A percentile compares a stretch with the other conserved stretches of the same genome.
Conservation (phyloP, 2,113 vertebrate genomes). For the Cyprinodon brontotheroides region DNA sequence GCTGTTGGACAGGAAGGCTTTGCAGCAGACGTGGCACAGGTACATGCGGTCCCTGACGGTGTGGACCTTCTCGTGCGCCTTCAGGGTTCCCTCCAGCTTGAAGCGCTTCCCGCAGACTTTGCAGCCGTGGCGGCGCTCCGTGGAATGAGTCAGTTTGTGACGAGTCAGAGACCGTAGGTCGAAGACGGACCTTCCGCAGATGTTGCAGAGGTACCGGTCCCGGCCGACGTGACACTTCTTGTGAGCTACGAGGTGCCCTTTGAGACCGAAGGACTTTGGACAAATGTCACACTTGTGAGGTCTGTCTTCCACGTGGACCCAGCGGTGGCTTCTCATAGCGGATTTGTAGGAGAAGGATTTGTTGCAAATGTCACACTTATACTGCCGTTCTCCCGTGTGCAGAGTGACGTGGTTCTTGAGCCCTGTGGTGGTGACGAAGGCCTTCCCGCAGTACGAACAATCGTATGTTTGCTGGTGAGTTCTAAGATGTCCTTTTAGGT, state of each 20-base stretch:
- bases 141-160: conserved; percentile 43
- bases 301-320: conserved; percentile 40
- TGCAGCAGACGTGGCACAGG: conserved; percentile 62
- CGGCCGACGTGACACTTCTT: background rate
- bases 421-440: conserved; percentile 13
- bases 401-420: conserved; percentile 18
- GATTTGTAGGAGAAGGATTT: conserved; percentile 27
- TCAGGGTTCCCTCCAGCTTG: conserved; percentile 14
- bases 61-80: conserved; percentile 50
- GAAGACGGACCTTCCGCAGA: conserved; percentile 31
- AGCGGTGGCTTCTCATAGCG: conserved; percentile 13
- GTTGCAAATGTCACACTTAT: conserved; percentile 25
- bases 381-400: conserved; percentile 26
- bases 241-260: conserved; percentile 35
- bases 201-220: conserved; percentile 24
- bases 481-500: conserved; percentile 19
- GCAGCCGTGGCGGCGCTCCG: conserved; percentile 37
- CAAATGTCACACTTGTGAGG: conserved; percentile 41
- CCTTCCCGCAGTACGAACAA: conserved; percentile 37
- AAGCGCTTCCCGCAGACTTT: conserved; percentile 56
- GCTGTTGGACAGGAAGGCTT: conserved; percentile 33
- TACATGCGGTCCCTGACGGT: conserved; percentile 27
- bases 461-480: conserved; percentile 26
- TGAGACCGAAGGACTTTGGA: conserved; percentile 27
- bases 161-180: conserved; percentile 30